Evolutionary conservation across 1,140 invertebrate species (phyloP).

Genomic region (Oscheius sp.): DNA sequence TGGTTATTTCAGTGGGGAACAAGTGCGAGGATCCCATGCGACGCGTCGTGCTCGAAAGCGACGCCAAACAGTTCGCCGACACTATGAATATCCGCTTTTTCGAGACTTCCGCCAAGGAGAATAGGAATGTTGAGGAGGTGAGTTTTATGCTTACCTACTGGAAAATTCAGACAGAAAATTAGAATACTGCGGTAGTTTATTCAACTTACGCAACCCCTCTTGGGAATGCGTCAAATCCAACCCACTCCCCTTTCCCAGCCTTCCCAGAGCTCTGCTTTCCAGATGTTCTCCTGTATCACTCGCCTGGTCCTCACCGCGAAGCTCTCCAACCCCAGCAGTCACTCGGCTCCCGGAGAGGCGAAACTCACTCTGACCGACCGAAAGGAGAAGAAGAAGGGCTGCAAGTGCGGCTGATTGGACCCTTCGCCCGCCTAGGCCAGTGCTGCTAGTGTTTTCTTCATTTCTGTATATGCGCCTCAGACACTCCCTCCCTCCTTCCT

Average conservation of each 20-base stretch:
- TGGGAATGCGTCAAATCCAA: not conserved
- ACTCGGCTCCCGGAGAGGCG: not conserved
- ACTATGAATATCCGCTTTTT: constrained; percentile 94
- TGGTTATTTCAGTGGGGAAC: constrained; percentile 76
- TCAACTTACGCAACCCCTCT: not conserved
- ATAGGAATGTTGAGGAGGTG: constrained; percentile 96
- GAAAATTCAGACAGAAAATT: too few relatives aligned
- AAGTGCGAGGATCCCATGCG: constrained; percentile 95
- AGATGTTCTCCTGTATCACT: constrained; percentile 48
- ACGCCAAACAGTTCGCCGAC: constrained; percentile 91
- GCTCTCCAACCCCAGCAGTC: constrained; percentile 12
- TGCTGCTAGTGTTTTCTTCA: too few relatives aligned
- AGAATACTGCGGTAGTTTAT: not conserved
- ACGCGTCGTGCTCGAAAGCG: constrained; percentile 93
- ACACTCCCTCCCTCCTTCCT: too few relatives aligned
- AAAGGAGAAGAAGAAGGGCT: constrained; percentile 1
- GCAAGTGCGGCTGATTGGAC: not conserved
- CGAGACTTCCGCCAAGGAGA: constrained; percentile 98
- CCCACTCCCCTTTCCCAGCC: not conserved
- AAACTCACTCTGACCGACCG: not conserved
- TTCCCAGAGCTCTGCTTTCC: constrained; percentile 9
- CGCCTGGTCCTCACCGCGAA: constrained; percentile 38
- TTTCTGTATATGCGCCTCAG: not conserved
- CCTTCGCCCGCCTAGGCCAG: too few relatives aligned
- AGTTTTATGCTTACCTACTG: too few relatives aligned